phyloP scores from a whole-genome alignment of 2,888 invertebrate genomes.

The Oxycera nigricornis region DNA sequence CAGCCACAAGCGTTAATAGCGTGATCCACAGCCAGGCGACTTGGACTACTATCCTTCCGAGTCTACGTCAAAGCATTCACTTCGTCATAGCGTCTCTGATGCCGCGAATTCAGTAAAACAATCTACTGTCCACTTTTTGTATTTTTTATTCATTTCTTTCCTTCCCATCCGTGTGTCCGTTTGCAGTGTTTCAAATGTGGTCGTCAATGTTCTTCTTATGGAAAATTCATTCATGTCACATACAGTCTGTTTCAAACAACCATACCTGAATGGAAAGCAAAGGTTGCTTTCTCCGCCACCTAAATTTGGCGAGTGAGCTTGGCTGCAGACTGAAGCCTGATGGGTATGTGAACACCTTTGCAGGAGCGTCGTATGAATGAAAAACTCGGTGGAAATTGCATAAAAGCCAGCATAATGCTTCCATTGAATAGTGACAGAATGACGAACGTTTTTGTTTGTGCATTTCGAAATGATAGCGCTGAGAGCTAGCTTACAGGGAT shows the following conservation, averaged over 20 bases:
- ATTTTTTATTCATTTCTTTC: not conserved
- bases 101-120: no score
- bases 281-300: not conserved
- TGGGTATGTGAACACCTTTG: not conserved
- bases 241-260: not conserved
- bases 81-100: no score
- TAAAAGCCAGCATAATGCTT: constrained; percentile 28
- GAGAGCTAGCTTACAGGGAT: not conserved
- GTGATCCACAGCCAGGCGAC: no score
- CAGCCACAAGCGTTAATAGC: no score
- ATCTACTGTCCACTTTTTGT: no score
- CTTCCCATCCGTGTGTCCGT: not conserved
- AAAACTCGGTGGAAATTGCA: constrained; percentile 34
- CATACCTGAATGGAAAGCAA: not conserved
- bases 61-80: no score
- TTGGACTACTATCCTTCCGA: no score
- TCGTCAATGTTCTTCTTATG: not conserved
- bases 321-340: not conserved
- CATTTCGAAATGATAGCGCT: not conserved
- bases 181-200: no score
- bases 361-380: constrained; percentile 21
- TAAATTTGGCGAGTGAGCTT: not conserved
- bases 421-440: constrained; percentile 27
- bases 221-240: constrained; percentile 11
- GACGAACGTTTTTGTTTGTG: constrained; percentile 14